Percentiles rank a stretch among this genome's conserved stretches.
Conservation (phyloP, 2,113 vertebrate genomes). For the Oreochromis aureus region DNA sequence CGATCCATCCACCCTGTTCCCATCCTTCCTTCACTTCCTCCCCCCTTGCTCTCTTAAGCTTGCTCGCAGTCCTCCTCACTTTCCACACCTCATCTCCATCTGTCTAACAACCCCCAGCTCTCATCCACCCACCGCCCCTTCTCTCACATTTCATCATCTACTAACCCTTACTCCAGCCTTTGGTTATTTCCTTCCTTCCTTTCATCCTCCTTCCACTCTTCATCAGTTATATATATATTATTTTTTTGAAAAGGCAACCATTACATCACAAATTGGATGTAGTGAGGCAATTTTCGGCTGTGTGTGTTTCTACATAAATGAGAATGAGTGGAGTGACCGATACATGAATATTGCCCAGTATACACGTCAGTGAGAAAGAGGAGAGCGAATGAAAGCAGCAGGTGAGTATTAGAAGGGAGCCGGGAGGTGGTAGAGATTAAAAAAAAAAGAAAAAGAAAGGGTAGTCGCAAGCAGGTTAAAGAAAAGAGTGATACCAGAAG, state of each 20-base stretch:
- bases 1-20: not conserved
- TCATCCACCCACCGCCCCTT: not conserved
- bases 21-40: not conserved
- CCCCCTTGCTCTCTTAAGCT: not conserved
- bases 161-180: not conserved
- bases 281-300: not conserved
- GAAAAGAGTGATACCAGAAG: not conserved
- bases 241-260: not conserved
- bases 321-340: not conserved
- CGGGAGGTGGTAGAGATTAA: not conserved
- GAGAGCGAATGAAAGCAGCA: not conserved
- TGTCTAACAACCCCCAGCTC: not conserved
- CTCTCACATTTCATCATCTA: conserved; percentile 20
- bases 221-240: not conserved
- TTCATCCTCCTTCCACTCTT: not conserved
- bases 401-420: not conserved
- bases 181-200: not conserved
- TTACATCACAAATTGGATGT: not conserved
- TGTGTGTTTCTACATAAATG: conserved; percentile 9
- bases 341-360: conserved; percentile 8
- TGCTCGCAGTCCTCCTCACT: not conserved
- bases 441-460: not conserved
- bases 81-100: not conserved
- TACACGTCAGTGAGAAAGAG: not conserved
- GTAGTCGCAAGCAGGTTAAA: not conserved